Evolutionary conservation across 2,113 vertebrate genomes (phyloP), one percentile per base, ranked within the genome.

Genomic region (Telmatochromis sp.): DNA sequence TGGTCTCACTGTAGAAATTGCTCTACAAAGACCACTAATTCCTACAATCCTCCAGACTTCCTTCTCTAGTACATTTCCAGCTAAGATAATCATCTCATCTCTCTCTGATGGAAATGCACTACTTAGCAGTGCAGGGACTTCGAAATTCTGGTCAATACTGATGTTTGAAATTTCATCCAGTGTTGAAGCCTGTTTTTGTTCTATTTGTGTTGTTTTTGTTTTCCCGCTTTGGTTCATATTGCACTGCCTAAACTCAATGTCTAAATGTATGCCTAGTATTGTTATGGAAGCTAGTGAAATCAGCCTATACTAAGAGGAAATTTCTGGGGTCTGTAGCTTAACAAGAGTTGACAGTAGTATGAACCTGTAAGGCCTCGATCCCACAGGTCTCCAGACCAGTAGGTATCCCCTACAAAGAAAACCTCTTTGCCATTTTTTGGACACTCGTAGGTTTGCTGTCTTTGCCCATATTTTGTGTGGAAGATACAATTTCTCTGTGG

Each of bases 21-120:
- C 37, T 65, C 81, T 80, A 85, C 70, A 92, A 80, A 90, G 83
- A 26, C 70, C 31, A 87, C 87, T 92, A 91, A 92, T 90, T 92
- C 87, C 80, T 58, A 89, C 84, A 85, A 89, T 90, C 86, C 84
- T 35, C 28, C 26, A 57, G 81, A 51, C 84, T 89, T 87, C 85
- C 82, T 82, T 13, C 47, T 78, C n/a, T 85, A 84, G 45, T 83
- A 13, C 53, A 88, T 79, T 86, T 87, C 89, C 80, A 37, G 88
- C 70, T 87, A 58, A 45, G 51, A 82, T 81, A 65, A 78, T 87
- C 55, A 79, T 35, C 28, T 84, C 70, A 47, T 70, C 14, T 68
- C 79, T 82, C 81, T 88, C 31, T 65, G 54, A 57, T 78, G 60
- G 28, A 58, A 87, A 83, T 47, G 40, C 9, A 10, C 45, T 51